phyloP scores from a whole-genome alignment of 2,113 vertebrate species.

The Syngnathoides biaculeatus region DNA sequence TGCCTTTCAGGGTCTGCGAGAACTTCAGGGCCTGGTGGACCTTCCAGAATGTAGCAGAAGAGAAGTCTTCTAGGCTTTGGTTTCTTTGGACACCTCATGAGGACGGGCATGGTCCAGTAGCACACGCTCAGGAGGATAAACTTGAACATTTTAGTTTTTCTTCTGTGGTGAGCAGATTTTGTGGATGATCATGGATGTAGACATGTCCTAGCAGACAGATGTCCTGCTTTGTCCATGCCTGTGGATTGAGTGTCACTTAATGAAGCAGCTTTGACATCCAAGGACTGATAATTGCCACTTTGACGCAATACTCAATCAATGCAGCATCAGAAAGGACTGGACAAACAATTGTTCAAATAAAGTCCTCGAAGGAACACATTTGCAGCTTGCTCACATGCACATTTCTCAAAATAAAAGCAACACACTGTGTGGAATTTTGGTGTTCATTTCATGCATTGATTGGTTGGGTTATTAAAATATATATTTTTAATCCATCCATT shows the following conservation, averaged over 20 bases:
- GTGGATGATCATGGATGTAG: neutral
- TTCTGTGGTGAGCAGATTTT: neutral
- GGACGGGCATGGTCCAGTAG: neutral
- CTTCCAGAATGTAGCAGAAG: conserved; percentile 55
- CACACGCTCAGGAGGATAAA: neutral
- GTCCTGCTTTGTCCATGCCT: neutral
- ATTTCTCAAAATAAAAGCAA: neutral
- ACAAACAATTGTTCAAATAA: conserved; percentile 57
- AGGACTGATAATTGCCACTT: conserved; percentile 62
- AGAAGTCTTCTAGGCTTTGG: conserved; percentile 45
- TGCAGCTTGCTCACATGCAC: neutral
- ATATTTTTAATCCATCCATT: no score
- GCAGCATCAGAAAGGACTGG: conserved; percentile 30
- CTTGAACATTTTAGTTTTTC: neutral
- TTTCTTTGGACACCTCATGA: neutral
- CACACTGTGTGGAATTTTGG: neutral
- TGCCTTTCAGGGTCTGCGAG: conserved; percentile 77
- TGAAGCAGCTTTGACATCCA: conserved; percentile 21
- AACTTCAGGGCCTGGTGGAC: conserved; percentile 79
- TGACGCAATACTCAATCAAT: conserved; percentile 65
- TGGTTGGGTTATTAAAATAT: neutral
- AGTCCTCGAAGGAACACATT: neutral
- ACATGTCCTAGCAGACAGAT: neutral
- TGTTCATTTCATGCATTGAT: neutral
- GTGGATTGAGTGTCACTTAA: neutral